Base-by-base conservation (phyloP, 2,113 vertebrate species). In the Haemorhous mexicanus region DNA sequence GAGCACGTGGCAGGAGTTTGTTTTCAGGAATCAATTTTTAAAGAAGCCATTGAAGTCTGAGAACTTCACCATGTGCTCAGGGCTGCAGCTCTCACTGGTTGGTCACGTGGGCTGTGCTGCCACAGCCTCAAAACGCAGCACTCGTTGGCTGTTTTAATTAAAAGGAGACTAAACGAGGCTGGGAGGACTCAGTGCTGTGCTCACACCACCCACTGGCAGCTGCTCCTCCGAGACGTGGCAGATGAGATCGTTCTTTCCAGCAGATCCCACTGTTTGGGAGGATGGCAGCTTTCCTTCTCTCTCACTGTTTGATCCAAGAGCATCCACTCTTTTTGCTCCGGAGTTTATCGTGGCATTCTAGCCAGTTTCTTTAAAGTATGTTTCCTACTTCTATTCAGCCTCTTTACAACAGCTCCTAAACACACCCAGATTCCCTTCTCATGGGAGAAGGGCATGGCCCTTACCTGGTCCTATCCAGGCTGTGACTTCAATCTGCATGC, bases 401-500 rank as follows among this genome's bases (percentile, higher is more conserved):
- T 50, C 73, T 62, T 70, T 32, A 21, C 20, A 66, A 59, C 19
- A 76, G 44, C 44, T 61, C 4, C 2, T 16, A 11, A 52, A 44
- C 7, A 13, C 0, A 17, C 52, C 44, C 37, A 17, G 50, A 53
- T 22, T 8, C 50, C 73, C 3, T 22, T 8, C 50, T 69, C 3
- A 4, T 0, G 8, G 33, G 37, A 53, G 33, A 63, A 55, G 44
- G 17, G 22, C 23, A 5, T 7, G 41, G 58, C 8, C n/a, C 97
- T 96, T 97, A 99, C 99, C 99, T 78, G 99, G 99, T 74, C 99
- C 99, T 96, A 98, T 99, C 99, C 99, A 99, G 30, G 99, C 99
- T 0, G 99, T 99, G 78, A 99, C 99, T 86, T 99, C 99, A 53
- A 99, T 99, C 97, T 99, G 99, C 99, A 99, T 99, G 95, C 99